Percentiles rank a stretch among this genome's conserved stretches.
Evolutionary conservation across 2,888 invertebrate species (phyloP).

Genomic region (Pimpla rufipes): DNA sequence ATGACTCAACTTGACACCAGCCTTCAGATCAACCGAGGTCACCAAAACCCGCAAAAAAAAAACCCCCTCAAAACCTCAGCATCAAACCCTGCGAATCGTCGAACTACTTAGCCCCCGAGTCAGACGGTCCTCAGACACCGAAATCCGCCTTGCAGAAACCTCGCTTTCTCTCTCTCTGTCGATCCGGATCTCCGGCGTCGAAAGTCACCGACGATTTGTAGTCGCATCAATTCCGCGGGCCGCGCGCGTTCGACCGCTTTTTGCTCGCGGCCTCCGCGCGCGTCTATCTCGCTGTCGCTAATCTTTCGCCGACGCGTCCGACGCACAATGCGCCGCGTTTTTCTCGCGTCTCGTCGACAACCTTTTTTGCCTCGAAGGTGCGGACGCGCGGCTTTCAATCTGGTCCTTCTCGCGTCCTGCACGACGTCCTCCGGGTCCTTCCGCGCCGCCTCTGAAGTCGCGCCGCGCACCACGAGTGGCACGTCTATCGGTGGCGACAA

Average conservation of each 20-base stretch:
- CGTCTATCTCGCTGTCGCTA: slow-evolving; percentile 70
- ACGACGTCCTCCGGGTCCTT: too few species aligned
- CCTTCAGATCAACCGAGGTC: background rate
- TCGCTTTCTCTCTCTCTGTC: slow-evolving; percentile 9
- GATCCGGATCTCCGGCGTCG: slow-evolving; percentile 45
- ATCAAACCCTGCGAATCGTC: background rate
- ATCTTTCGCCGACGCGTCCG: slow-evolving; percentile 75
- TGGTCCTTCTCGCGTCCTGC: too few species aligned
- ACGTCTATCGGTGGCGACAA: slow-evolving; percentile 79
- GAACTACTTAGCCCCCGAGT: background rate
- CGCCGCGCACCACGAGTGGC: slow-evolving; percentile 75
- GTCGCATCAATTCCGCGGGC: slow-evolving; percentile 57
- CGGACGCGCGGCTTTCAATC: slow-evolving; percentile 15
- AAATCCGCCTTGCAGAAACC: slow-evolving; percentile 12
- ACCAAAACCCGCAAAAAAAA: background rate
- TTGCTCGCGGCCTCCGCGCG: slow-evolving; percentile 1
- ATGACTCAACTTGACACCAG: background rate
- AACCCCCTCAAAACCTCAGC: too few species aligned
- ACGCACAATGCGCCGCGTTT: slow-evolving; percentile 76
- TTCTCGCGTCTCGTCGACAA: slow-evolving; percentile 77
- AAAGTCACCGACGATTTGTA: slow-evolving; percentile 54
- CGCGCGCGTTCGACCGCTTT: slow-evolving; percentile 42
- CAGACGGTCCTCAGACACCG: background rate
- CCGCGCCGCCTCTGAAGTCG: slow-evolving; percentile 77
- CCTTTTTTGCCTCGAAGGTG: slow-evolving; percentile 68